A percentile compares a stretch with the other conserved stretches of the same genome.
phyloP scores from a whole-genome alignment of 2,113 vertebrate genomes.

The Chionis minor region DNA sequence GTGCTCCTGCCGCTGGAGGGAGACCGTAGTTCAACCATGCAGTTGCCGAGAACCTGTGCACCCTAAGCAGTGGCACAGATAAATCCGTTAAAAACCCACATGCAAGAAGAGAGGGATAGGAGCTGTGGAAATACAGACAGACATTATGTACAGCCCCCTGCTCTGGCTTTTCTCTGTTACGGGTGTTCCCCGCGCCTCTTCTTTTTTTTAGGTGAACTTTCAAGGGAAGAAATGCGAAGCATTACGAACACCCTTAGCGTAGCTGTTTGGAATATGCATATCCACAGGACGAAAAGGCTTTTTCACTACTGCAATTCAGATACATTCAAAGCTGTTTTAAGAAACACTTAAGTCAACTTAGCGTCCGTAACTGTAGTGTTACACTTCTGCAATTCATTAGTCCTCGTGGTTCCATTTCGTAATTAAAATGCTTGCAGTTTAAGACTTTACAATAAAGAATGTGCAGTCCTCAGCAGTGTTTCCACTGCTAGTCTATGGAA shows the following conservation, averaged over 20 bases:
- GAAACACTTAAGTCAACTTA: background rate
- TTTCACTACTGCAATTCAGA: background rate
- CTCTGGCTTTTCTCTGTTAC: background rate
- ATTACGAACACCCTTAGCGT: background rate
- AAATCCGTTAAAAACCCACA: background rate
- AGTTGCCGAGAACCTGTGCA: background rate
- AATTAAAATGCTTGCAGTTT: constrained; percentile 62
- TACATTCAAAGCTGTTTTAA: background rate
- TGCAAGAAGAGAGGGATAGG: background rate
- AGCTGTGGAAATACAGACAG: background rate
- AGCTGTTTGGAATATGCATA: background rate
- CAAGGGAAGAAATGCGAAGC: background rate
- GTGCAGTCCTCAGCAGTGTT: constrained; percentile 58
- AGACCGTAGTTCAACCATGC: background rate
- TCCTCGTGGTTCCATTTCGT: constrained; percentile 45
- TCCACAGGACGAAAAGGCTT: background rate
- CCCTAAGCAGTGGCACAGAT: background rate
- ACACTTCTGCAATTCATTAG: constrained; percentile 55
- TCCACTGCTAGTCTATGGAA: constrained; percentile 58
- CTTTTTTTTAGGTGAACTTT: background rate
- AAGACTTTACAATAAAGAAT: constrained; percentile 60
- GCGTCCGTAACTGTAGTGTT: background rate
- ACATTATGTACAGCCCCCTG: background rate
- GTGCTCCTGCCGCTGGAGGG: background rate
- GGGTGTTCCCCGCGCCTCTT: background rate